Evolutionary conservation across 2,888 invertebrate genomes (phyloP).

Genomic region (Agonum fuliginosum): DNA sequence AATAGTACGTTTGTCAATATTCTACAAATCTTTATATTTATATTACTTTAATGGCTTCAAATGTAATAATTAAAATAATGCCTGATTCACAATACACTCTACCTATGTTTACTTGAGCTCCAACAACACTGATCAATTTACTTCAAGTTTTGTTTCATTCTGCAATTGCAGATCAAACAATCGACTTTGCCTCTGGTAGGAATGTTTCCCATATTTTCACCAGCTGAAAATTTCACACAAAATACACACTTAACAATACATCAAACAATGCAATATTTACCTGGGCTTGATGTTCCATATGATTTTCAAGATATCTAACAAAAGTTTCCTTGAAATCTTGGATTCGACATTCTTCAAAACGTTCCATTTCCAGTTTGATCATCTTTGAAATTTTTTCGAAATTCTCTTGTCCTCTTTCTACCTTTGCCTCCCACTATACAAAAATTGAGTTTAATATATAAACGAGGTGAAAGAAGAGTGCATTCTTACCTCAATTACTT

Average conservation of each 20-base stretch:
- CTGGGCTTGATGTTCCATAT: conserved; percentile 96
- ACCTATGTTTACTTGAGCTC: conserved; percentile 39
- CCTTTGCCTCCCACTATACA: conserved; percentile 92
- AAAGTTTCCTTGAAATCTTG: conserved; percentile 93
- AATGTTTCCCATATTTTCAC: conserved; percentile 97
- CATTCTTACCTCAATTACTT: conserved; percentile 90
- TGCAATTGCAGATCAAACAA: conserved; percentile 78
- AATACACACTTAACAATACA: neutral
- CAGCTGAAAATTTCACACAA: conserved; percentile 75
- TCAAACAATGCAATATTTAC: conserved; percentile 77
- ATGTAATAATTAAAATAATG: too few relatives aligned
- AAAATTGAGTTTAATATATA: neutral
- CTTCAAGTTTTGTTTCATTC: neutral
- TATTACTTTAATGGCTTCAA: too few relatives aligned
- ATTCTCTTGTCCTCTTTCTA: conserved; percentile 96
- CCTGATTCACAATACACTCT: conserved; percentile 15
- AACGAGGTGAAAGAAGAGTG: neutral
- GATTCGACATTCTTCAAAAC: conserved; percentile 91
- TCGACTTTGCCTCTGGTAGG: conserved; percentile 94
- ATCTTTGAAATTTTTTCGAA: conserved; percentile 96
- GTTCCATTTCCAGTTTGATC: conserved; percentile 94
- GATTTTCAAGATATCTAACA: conserved; percentile 93
- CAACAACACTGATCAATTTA: conserved; percentile 13
- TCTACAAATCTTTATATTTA: too few relatives aligned
- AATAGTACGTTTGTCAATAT: too few relatives aligned